Evolutionary conservation across 2,888 invertebrate genomes (phyloP).

Genomic region (Standfussiana lucernea): DNA sequence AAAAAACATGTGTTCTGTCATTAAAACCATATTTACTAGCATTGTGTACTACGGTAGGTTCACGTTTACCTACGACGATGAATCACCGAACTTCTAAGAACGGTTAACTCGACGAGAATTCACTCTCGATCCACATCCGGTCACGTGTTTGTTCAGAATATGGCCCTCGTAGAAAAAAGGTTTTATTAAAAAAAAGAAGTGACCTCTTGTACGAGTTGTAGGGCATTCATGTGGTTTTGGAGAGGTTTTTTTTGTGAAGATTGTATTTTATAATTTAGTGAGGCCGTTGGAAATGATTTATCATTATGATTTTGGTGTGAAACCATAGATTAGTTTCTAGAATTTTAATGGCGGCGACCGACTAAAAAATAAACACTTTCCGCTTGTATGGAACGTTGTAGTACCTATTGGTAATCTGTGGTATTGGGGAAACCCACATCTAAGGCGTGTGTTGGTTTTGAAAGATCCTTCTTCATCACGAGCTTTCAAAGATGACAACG

Average conservation of each 20-base stretch:
- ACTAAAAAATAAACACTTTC: neutral
- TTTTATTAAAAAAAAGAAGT: conserved; percentile 37
- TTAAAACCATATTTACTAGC: conserved; percentile 51
- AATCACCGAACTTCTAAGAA: conserved; percentile 65
- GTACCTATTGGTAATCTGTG: too few species aligned
- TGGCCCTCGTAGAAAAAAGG: conserved; percentile 48
- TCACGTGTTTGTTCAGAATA: conserved; percentile 60
- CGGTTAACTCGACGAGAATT: conserved; percentile 70
- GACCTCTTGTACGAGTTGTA: conserved; percentile 42
- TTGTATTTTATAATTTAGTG: neutral
- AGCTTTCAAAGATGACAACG: neutral
- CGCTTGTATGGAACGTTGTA: neutral
- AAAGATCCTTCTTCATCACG: neutral
- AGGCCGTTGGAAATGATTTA: conserved; percentile 3
- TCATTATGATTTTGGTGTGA: conserved; percentile 10
- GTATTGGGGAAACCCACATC: conserved; percentile 41
- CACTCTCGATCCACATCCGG: conserved; percentile 80
- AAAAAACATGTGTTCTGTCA: conserved; percentile 28
- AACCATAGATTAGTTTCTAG: conserved; percentile 10
- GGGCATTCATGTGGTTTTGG: conserved; percentile 18
- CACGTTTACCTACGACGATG: conserved; percentile 50
- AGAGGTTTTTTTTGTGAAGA: conserved; percentile 5
- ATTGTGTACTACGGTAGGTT: conserved; percentile 25
- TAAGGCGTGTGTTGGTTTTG: neutral
- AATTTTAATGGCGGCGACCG: neutral